Conservation (phyloP, 2,797 vertebrate species). For the Pipistrellus pipistrellus region DNA sequence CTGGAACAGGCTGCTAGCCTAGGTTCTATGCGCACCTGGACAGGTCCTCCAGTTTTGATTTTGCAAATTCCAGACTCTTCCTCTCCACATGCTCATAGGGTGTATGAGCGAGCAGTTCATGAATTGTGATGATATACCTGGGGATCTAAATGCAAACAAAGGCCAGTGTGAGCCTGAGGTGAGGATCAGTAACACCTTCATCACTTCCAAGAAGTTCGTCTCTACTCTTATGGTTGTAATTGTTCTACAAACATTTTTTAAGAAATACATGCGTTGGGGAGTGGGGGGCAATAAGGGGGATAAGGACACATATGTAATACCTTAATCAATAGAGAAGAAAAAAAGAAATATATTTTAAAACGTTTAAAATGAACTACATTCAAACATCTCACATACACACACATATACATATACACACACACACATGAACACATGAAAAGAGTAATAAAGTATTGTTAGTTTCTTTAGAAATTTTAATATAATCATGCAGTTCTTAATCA, state of each 20-base stretch:
- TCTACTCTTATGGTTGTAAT: neutral
- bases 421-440: neutral
- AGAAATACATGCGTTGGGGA: too few relatives aligned
- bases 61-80: slow-evolving; percentile 99
- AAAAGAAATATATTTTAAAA: neutral
- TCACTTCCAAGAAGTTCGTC: neutral
- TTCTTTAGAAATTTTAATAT: slow-evolving; percentile 25
- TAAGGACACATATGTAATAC: too few relatives aligned
- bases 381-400: neutral
- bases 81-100: slow-evolving; percentile 98
- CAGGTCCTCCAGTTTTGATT: slow-evolving; percentile 98
- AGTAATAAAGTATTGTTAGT: neutral
- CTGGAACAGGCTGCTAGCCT: neutral
- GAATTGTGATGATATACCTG: slow-evolving; percentile 98
- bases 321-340: too few relatives aligned
- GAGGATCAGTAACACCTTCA: neutral
- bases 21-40: slow-evolving; percentile 91
- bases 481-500: slow-evolving; percentile 31
- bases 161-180: slow-evolving; percentile 51
- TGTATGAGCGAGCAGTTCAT: slow-evolving; percentile 98
- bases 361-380: neutral
- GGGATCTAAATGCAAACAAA: slow-evolving; percentile 93
- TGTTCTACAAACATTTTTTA: neutral
- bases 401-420: neutral
- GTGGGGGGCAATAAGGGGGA: too few relatives aligned